Conservation (phyloP, 2,113 vertebrate genomes). For the Centropus bengalensis region DNA sequence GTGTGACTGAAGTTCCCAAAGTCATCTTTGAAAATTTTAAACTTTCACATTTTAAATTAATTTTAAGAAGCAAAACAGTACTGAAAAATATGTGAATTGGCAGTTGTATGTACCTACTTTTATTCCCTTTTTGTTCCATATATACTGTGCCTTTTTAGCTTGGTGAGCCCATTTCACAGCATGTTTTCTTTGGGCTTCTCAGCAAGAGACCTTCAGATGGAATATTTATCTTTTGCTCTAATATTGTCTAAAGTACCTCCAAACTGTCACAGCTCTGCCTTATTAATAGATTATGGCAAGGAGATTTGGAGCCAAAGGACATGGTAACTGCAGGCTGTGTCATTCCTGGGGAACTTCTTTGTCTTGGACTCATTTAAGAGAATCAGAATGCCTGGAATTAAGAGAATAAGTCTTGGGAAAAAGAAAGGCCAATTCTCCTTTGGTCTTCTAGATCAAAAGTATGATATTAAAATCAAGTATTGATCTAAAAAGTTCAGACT, state of each 20-base stretch:
- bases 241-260: background rate
- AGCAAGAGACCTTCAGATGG: background rate
- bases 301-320: background rate
- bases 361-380: background rate
- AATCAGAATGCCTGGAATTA: background rate
- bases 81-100: background rate
- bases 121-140: background rate
- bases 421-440: background rate
- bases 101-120: background rate
- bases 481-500: background rate
- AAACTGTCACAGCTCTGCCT: background rate
- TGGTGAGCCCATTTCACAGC: background rate
- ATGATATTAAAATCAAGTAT: background rate
- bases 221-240: background rate
- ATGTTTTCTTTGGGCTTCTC: background rate
- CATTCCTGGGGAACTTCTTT: background rate
- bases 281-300: background rate
- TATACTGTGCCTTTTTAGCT: background rate
- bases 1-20: background rate
- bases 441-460: background rate
- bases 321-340: background rate
- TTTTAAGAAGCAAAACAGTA: background rate
- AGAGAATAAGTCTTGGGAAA: background rate
- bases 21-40: background rate
- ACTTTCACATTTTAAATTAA: background rate